A percentile compares a stretch with the other conserved stretches of the same genome.
Conservation (phyloP, 2,888 invertebrate species). For the Anoplius nigerrimus region DNA sequence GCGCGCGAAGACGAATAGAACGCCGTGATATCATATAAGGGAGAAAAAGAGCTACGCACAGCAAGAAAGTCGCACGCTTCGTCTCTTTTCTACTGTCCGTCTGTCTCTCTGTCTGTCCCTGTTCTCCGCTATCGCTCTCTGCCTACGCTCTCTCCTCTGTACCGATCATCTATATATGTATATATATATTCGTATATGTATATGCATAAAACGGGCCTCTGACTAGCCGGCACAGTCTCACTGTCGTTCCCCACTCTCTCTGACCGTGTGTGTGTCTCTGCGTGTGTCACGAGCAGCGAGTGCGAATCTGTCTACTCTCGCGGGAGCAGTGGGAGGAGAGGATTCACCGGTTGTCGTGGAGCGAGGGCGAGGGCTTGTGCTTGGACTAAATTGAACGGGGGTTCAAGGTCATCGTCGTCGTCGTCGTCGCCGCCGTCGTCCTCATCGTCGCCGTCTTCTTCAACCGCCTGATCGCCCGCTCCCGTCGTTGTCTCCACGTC, state of each 20-base stretch:
- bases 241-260: constrained; percentile 5
- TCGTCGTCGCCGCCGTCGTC: constrained; percentile 21
- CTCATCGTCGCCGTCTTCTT: constrained; percentile 17
- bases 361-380: constrained; percentile 9
- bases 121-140: neutral
- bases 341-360: constrained; percentile 28
- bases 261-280: constrained; percentile 1
- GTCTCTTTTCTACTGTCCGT: constrained; percentile 17
- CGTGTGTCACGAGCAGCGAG: too few relatives aligned
- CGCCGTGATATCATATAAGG: too few relatives aligned
- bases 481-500: neutral
- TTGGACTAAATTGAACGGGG: constrained; percentile 30
- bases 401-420: constrained; percentile 24
- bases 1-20: too few relatives aligned
- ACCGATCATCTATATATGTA: too few relatives aligned
- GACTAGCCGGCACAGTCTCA: constrained; percentile 6
- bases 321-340: too few relatives aligned
- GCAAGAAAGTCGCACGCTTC: too few relatives aligned
- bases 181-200: constrained; percentile 12
- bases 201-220: constrained; percentile 28
- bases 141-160: neutral
- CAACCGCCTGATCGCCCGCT: constrained; percentile 7
- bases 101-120: neutral
- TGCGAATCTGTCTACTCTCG: too few relatives aligned
- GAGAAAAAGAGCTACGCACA: too few relatives aligned